phyloP scores from a whole-genome alignment of 1,140 invertebrate genomes.

The Apis laboriosa region DNA sequence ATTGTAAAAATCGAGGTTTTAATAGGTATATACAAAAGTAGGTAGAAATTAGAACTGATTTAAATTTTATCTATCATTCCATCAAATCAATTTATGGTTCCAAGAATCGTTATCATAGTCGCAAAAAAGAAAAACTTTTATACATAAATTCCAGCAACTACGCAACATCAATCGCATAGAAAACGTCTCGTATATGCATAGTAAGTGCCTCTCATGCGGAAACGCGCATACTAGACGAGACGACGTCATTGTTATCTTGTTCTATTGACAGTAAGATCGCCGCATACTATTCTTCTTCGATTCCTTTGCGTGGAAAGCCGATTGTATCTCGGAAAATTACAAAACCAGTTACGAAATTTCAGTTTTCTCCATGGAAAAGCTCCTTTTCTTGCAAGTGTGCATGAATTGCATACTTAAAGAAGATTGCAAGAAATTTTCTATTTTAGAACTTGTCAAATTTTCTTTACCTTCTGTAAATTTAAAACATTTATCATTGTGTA shows the following conservation, averaged over 20 bases:
- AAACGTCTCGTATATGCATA: not conserved
- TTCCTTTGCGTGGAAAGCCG: not conserved
- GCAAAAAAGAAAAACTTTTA: too few relatives aligned
- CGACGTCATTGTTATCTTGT: not conserved
- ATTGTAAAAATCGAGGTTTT: too few relatives aligned
- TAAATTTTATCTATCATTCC: too few relatives aligned
- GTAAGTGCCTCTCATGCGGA: not conserved
- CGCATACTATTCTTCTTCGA: not conserved
- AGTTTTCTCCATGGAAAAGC: not conserved
- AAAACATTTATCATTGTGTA: too few relatives aligned
- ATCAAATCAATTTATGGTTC: not conserved
- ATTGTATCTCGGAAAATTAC: slow-evolving; percentile 8
- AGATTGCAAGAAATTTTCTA: too few relatives aligned
- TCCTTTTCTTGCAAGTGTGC: too few relatives aligned
- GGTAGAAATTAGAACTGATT: too few relatives aligned
- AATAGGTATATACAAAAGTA: too few relatives aligned
- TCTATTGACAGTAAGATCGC: not conserved
- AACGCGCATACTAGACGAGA: not conserved
- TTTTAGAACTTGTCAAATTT: too few relatives aligned
- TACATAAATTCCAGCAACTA: not conserved
- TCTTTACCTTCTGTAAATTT: too few relatives aligned
- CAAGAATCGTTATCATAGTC: not conserved
- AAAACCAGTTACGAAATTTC: not conserved
- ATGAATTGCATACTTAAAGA: too few relatives aligned
- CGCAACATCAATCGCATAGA: not conserved